Evolutionary conservation across 2,113 vertebrate genomes (phyloP).

Genomic region (Indicator maculatus): DNA sequence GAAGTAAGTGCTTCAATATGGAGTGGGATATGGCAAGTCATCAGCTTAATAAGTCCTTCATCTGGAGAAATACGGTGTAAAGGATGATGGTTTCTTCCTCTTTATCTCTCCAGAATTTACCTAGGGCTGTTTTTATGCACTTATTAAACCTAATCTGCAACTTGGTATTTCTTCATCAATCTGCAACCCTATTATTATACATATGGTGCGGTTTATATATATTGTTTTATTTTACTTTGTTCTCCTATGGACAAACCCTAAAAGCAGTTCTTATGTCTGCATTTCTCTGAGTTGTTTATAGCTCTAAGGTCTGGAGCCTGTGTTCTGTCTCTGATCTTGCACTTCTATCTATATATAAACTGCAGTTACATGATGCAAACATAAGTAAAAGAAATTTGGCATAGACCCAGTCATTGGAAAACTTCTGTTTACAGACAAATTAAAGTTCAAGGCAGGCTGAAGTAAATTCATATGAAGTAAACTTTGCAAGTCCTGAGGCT

Average conservation of each 20-base stretch:
- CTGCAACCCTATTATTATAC: background rate
- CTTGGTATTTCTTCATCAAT: background rate
- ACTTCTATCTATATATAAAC: background rate
- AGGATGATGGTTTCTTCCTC: background rate
- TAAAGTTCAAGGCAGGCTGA: background rate
- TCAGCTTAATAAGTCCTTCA: background rate
- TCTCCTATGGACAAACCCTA: background rate
- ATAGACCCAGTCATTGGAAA: background rate
- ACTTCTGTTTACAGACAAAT: background rate
- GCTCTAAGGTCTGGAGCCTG: background rate
- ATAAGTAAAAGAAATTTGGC: background rate
- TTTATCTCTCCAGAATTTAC: background rate
- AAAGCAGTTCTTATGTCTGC: background rate
- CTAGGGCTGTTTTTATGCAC: background rate
- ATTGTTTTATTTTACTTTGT: background rate
- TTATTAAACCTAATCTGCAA: background rate
- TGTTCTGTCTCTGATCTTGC: background rate
- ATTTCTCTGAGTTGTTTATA: background rate
- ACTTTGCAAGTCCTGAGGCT: background rate
- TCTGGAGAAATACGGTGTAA: background rate
- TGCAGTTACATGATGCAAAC: background rate
- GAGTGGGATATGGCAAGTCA: background rate
- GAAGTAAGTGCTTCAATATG: background rate
- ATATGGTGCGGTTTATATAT: background rate
- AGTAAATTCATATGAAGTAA: background rate